Conservation (phyloP, 2,888 invertebrate species). For the Harpagoxenus sublaevis region DNA sequence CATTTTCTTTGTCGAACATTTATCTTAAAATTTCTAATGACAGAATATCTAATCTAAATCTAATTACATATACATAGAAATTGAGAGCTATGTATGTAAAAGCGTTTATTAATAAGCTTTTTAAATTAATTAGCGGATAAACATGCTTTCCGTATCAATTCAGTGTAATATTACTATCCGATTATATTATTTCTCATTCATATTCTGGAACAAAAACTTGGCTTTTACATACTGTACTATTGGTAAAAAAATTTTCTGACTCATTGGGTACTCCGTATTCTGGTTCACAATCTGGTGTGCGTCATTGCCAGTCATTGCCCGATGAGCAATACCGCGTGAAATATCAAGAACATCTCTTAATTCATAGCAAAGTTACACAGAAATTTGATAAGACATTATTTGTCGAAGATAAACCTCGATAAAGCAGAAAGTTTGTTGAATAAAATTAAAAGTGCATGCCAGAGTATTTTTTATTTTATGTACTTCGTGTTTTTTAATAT, state of each 20-base stretch:
- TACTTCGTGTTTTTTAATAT: background rate
- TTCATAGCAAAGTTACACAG: background rate
- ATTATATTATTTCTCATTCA: constrained; percentile 3
- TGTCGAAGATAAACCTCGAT: constrained; percentile 3
- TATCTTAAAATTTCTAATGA: background rate
- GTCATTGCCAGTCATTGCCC: background rate
- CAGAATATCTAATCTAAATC: background rate
- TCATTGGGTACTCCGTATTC: constrained; percentile 1
- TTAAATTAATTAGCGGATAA: background rate
- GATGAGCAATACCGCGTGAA: constrained; percentile 10
- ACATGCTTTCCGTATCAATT: background rate
- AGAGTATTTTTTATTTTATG: background rate
- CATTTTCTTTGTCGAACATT: background rate
- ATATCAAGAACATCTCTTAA: constrained; percentile 14
- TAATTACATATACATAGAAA: background rate
- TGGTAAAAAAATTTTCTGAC: constrained; percentile 15
- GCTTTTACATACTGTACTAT: background rate
- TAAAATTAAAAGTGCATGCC: background rate
- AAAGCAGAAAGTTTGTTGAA: background rate
- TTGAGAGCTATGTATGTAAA: background rate
- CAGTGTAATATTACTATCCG: background rate
- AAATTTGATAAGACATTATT: constrained; percentile 21
- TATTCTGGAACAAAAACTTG: background rate
- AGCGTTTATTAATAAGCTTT: background rate
- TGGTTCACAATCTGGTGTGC: background rate